phyloP scores from a whole-genome alignment of 1,140 invertebrate species.

The Hydropsyche tenuis region DNA sequence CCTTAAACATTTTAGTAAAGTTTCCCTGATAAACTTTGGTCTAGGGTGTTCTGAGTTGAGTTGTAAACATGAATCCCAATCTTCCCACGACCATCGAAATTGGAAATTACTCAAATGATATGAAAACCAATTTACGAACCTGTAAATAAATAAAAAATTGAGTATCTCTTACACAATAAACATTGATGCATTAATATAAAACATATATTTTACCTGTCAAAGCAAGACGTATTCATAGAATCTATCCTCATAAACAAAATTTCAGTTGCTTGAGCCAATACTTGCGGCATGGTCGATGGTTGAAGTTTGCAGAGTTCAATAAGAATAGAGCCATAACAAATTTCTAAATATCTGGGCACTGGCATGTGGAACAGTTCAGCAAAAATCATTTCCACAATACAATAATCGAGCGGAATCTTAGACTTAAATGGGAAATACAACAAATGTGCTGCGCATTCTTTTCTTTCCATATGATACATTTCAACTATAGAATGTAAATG shows the following conservation, averaged over 20 bases:
- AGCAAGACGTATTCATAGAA: slow-evolving; percentile 95
- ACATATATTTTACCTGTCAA: slow-evolving; percentile 74
- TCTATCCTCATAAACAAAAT: slow-evolving; percentile 95
- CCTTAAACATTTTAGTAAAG: slow-evolving; percentile 89
- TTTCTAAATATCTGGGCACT: slow-evolving; percentile 84
- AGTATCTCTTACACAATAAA: not conserved
- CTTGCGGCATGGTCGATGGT: slow-evolving; percentile 96
- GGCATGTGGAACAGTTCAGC: slow-evolving; percentile 94
- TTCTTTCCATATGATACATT: slow-evolving; percentile 86
- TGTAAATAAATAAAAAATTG: slow-evolving; percentile 50
- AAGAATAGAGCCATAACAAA: slow-evolving; percentile 94
- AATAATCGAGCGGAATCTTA: slow-evolving; percentile 97
- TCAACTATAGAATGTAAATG: slow-evolving; percentile 94
- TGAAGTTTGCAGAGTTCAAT: slow-evolving; percentile 98
- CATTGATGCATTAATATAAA: slow-evolving; percentile 4
- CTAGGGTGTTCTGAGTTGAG: slow-evolving; percentile 91
- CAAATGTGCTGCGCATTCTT: slow-evolving; percentile 93
- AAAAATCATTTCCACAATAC: slow-evolving; percentile 97
- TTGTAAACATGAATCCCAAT: slow-evolving; percentile 85
- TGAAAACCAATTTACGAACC: slow-evolving; percentile 95
- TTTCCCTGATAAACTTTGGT: slow-evolving; percentile 95
- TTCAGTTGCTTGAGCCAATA: slow-evolving; percentile 96
- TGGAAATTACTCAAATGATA: slow-evolving; percentile 99
- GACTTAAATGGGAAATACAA: slow-evolving; percentile 91
- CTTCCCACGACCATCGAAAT: slow-evolving; percentile 98